These are phyloP conservation scores for Scolopax mira DNA, from an alignment of 2,113 vertebrate species.

Conservation along the genomic window DNA sequence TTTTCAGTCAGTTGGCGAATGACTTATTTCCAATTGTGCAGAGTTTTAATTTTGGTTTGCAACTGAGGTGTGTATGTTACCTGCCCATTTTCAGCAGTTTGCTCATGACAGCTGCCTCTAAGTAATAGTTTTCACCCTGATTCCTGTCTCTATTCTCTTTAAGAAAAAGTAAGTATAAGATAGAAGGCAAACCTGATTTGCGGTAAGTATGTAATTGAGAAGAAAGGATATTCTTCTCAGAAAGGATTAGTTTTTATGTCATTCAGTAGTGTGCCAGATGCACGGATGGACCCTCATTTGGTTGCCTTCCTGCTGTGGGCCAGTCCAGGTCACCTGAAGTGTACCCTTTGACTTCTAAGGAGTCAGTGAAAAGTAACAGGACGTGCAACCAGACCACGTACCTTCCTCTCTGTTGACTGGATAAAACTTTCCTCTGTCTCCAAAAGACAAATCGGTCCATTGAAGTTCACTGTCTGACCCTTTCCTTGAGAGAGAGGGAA, in stretches of 20 bases:
- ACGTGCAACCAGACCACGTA: rapidly evolving
- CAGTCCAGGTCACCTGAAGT: background rate
- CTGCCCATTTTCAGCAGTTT: background rate
- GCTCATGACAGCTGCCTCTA: background rate
- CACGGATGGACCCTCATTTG: background rate
- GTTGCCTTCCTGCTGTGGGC: background rate
- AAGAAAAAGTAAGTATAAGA: background rate
- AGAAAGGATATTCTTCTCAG: background rate
- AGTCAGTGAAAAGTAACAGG: background rate
- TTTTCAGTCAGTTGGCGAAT: background rate
- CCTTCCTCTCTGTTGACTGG: background rate
- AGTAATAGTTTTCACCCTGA: background rate
- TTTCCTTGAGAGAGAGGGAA: background rate
- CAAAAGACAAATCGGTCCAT: background rate
- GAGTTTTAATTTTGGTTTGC: background rate
- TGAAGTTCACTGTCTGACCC: background rate
- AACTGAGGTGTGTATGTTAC: background rate
- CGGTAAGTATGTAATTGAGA: background rate
- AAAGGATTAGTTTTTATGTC: background rate
- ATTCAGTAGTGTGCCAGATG: background rate
- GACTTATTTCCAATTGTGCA: background rate
- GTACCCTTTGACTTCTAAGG: background rate
- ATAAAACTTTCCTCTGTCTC: background rate
- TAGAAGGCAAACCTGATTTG: background rate
- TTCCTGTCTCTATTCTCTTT: background rate